phyloP scores from a whole-genome alignment of 2,797 vertebrate genomes.

The Artibeus lituratus region DNA sequence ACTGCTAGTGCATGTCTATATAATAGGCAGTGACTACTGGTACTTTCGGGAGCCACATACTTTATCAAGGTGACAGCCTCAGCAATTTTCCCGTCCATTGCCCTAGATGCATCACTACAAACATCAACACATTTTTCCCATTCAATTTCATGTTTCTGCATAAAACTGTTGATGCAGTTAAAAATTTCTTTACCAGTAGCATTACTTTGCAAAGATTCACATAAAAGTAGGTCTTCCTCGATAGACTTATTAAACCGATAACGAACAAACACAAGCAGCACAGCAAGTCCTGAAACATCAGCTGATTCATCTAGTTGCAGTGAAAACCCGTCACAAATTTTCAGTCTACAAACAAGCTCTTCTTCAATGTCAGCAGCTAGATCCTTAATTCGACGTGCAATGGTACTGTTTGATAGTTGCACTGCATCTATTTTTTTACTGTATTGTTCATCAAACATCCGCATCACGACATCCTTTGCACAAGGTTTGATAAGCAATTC shows the following conservation, averaged over 20 bases:
- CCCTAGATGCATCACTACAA: conserved; percentile 69
- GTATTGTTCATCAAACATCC: conserved; percentile 72
- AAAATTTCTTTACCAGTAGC: conserved; percentile 71
- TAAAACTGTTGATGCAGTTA: conserved; percentile 70
- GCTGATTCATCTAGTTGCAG: conserved; percentile 70
- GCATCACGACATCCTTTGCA: conserved; percentile 72
- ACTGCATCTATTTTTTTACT: conserved; percentile 71
- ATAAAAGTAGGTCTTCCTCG: conserved; percentile 68
- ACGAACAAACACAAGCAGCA: conserved; percentile 70
- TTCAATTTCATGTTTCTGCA: conserved; percentile 73
- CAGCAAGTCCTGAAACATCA: conserved; percentile 72
- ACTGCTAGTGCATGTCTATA: conserved; percentile 65
- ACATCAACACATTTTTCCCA: conserved; percentile 74
- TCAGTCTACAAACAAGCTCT: conserved; percentile 72
- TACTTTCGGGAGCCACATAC: conserved; percentile 60
- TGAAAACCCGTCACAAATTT: conserved; percentile 70
- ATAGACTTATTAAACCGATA: conserved; percentile 71
- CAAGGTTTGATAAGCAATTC: conserved; percentile 75
- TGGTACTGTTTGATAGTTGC: conserved; percentile 65
- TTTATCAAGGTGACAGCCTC: conserved; percentile 67
- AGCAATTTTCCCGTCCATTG: conserved; percentile 64
- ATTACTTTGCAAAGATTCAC: conserved; percentile 71
- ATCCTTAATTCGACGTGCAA: conserved; percentile 69
- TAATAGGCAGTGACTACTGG: conserved; percentile 63
- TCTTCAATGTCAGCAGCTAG: conserved; percentile 73